A percentile compares a stretch with the other conserved stretches of the same genome.
Conservation (phyloP, 2,113 vertebrate genomes). For the Pipra filicauda region DNA sequence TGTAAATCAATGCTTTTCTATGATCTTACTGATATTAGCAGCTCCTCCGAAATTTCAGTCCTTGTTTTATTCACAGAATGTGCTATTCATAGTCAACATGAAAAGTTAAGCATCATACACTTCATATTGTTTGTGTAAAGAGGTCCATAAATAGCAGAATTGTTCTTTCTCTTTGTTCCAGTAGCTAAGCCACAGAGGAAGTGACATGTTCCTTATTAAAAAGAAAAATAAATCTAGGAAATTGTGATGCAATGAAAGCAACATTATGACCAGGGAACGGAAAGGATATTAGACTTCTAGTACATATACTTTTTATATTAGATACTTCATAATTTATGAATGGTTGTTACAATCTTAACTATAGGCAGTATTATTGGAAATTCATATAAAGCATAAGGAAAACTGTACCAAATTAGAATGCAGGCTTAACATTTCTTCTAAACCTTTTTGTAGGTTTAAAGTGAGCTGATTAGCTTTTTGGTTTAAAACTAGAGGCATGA, state of each 20-base stretch:
- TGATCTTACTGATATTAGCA: not conserved
- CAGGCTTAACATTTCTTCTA: not conserved
- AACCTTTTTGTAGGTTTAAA: not conserved
- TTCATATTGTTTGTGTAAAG: rapidly evolving
- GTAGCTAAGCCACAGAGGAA: not conserved
- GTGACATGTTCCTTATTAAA: not conserved
- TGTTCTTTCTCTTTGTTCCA: not conserved
- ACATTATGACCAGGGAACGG: not conserved
- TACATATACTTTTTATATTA: not conserved
- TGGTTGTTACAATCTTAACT: not conserved
- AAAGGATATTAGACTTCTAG: not conserved
- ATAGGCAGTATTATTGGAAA: not conserved
- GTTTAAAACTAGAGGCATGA: not conserved
- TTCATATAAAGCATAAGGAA: not conserved
- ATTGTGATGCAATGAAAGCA: not conserved
- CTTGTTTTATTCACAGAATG: not conserved
- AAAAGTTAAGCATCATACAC: not conserved
- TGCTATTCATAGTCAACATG: not conserved
- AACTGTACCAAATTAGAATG: not conserved
- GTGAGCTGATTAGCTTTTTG: not conserved
- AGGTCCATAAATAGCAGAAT: not conserved
- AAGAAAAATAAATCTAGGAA: conserved; percentile 24
- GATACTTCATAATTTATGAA: not conserved
- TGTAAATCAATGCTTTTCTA: not conserved
- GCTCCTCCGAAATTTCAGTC: not conserved